Evolutionary conservation across 2,113 vertebrate genomes (phyloP).

Genomic region (Trochalopteron elliotii): DNA sequence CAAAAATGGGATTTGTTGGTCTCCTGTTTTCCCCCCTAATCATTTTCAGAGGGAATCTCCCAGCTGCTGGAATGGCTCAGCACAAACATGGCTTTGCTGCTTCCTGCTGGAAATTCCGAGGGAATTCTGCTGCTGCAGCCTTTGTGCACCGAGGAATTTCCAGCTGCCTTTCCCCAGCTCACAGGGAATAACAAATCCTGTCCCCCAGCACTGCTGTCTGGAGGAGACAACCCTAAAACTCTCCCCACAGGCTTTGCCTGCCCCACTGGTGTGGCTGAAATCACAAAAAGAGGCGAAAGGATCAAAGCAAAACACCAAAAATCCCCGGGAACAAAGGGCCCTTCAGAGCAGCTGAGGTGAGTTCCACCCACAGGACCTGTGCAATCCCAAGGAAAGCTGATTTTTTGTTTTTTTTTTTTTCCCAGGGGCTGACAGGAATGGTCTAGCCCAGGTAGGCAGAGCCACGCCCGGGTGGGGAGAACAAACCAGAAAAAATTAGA

Average conservation of each 20-base stretch:
- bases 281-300: rapidly evolving
- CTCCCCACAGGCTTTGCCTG: neutral
- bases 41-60: neutral
- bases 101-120: neutral
- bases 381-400: neutral
- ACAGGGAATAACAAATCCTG: rapidly evolving
- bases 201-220: rapidly evolving
- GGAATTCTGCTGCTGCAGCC: neutral
- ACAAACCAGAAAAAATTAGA: neutral
- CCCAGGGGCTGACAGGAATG: neutral
- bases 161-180: neutral
- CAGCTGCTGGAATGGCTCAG: neutral
- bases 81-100: neutral
- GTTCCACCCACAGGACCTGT: neutral
- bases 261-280: neutral
- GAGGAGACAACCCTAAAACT: neutral
- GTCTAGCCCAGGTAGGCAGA: neutral
- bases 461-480: neutral
- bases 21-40: neutral
- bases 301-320: neutral
- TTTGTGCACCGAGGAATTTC: neutral
- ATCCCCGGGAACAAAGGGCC: neutral
- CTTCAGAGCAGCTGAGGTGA: neutral
- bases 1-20: too few species aligned
- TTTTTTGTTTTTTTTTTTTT: neutral